Evolutionary conservation across 2,797 vertebrate species (phyloP).

Genomic region (Protonibea diacanthus): DNA sequence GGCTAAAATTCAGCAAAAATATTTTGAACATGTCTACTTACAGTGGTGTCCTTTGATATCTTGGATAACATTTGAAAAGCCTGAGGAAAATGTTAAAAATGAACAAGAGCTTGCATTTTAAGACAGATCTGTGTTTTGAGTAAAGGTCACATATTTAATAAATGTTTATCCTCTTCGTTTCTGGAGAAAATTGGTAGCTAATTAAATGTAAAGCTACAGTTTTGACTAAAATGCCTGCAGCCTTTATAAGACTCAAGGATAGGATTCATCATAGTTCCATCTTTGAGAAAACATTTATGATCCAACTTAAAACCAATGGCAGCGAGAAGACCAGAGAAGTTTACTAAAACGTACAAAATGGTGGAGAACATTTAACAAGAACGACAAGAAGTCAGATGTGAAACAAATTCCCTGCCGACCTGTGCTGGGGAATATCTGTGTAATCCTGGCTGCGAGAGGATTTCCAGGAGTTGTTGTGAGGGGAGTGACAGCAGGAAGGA

Average conservation of each 20-base stretch:
- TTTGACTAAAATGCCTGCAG: not conserved
- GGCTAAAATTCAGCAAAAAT: conserved; percentile 33
- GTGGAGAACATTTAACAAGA: not conserved
- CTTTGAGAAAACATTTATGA: conserved; percentile 4
- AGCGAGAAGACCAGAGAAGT: not conserved
- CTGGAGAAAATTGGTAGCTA: not conserved
- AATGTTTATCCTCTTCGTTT: not conserved
- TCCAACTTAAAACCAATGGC: not conserved
- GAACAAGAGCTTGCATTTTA: not conserved
- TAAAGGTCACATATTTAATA: conserved; percentile 7
- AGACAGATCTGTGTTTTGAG: not conserved
- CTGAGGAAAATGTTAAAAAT: conserved; percentile 70
- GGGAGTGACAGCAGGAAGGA: conserved; percentile 87
- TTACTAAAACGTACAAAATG: not conserved
- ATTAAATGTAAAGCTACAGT: not conserved
- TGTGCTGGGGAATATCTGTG: conserved; percentile 86
- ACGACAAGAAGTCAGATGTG: not conserved
- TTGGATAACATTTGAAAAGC: conserved; percentile 87
- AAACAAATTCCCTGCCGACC: conserved; percentile 74
- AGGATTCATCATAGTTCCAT: not conserved
- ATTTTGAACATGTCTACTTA: conserved; percentile 79
- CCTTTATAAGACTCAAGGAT: not conserved
- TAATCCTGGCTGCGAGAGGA: conserved; percentile 84
- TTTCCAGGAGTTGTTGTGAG: conserved; percentile 82
- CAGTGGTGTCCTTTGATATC: conserved; percentile 84